phyloP scores from a whole-genome alignment of 2,888 invertebrate genomes.

The Drosophila heteroneura region DNA sequence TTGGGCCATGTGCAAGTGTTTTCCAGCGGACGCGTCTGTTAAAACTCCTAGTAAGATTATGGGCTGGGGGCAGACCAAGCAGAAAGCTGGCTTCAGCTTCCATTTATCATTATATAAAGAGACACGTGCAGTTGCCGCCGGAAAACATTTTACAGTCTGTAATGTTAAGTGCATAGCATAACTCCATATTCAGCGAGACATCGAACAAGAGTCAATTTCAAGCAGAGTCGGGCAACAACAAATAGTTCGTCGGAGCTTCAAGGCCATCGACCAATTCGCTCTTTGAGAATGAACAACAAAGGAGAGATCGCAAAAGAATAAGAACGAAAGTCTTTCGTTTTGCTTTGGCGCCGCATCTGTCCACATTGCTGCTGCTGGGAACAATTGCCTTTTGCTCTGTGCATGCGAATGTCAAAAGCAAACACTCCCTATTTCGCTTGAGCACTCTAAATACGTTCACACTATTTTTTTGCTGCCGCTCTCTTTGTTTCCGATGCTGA shows the following conservation, averaged over 20 bases:
- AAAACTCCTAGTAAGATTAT: slow-evolving; percentile 20
- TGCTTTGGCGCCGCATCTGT: neutral
- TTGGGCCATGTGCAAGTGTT: slow-evolving; percentile 62
- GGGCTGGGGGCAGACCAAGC: slow-evolving; percentile 19
- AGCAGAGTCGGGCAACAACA: neutral
- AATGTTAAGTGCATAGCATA: slow-evolving; percentile 1
- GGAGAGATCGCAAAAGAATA: neutral
- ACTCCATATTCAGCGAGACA: neutral
- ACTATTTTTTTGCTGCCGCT: neutral
- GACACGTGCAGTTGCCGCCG: slow-evolving; percentile 17
- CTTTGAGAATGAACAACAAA: neutral
- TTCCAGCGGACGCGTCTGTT: slow-evolving; percentile 40
- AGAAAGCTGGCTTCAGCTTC: slow-evolving; percentile 6
- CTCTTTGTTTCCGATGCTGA: neutral
- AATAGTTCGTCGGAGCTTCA: neutral
- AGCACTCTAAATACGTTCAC: neutral
- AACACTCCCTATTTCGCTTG: neutral
- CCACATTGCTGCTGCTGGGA: neutral
- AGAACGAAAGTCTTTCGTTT: neutral
- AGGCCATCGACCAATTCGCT: neutral
- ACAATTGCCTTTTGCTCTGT: neutral
- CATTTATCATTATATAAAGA: slow-evolving; percentile 2
- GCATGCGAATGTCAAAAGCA: neutral
- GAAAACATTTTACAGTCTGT: slow-evolving; percentile 1
- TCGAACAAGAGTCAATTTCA: neutral